Evolutionary conservation across 2,888 invertebrate genomes (phyloP).

Genomic region (Eubasilissa splendida): DNA sequence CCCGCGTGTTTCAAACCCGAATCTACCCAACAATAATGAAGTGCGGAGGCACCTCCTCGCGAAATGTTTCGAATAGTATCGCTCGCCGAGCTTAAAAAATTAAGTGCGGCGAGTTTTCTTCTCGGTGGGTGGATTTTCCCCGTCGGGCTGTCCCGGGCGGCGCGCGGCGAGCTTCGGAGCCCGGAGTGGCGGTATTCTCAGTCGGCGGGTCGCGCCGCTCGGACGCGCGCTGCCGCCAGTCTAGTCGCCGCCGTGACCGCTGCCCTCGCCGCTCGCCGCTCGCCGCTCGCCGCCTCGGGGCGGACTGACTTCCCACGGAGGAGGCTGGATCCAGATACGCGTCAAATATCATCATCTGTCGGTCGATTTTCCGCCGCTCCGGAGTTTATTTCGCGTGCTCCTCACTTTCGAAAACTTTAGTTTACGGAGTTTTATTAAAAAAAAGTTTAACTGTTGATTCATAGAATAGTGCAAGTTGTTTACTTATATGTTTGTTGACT

Average conservation of each 20-base stretch:
- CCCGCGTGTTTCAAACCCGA: constrained; percentile 26
- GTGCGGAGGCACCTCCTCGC: neutral
- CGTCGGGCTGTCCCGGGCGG: neutral
- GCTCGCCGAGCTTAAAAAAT: neutral
- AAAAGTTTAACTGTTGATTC: constrained; percentile 30
- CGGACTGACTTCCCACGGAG: neutral
- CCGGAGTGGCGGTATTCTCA: constrained; percentile 28
- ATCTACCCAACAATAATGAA: neutral
- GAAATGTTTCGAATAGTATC: too few relatives aligned
- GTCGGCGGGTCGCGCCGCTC: constrained; percentile 50
- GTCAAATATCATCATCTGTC: constrained; percentile 3
- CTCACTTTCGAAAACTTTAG: neutral
- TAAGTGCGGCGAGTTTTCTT: neutral
- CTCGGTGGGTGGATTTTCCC: constrained; percentile 17
- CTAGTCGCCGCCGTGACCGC: constrained; percentile 7
- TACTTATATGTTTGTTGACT: constrained; percentile 17
- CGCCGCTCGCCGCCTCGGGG: neutral
- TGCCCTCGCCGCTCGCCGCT: constrained; percentile 29
- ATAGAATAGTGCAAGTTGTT: constrained; percentile 16
- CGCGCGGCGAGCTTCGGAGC: constrained; percentile 23
- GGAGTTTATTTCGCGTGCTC: neutral
- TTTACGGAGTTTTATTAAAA: neutral
- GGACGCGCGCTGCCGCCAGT: constrained; percentile 47
- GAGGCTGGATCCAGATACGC: constrained; percentile 1
- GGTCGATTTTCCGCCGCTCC: constrained; percentile 14